Evolutionary conservation across 2,797 vertebrate genomes (phyloP).

Genomic region (Rhadinocentrus ornatus): DNA sequence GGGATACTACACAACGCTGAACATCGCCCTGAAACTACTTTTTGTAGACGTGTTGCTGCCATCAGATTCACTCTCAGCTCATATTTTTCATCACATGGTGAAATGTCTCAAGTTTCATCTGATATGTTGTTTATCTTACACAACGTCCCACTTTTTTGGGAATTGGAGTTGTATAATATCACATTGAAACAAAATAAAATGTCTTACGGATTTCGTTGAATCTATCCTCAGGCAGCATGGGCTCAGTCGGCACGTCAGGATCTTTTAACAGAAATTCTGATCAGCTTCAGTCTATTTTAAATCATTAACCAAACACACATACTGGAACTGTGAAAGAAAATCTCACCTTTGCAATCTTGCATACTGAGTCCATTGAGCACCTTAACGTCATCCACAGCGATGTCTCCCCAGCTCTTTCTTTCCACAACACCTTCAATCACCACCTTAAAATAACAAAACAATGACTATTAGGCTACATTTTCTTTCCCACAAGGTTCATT

Average conservation of each 20-base stretch:
- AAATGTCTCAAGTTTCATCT: too few relatives aligned
- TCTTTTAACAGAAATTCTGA: constrained; percentile 67
- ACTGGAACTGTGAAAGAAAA: background rate
- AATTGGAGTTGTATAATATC: too few relatives aligned
- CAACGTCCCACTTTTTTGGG: too few relatives aligned
- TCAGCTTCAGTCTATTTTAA: constrained; percentile 20
- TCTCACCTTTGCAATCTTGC: constrained; percentile 91
- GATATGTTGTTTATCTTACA: too few relatives aligned
- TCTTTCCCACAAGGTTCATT: background rate
- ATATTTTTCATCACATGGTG: too few relatives aligned
- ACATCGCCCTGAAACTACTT: too few relatives aligned
- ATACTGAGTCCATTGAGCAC: constrained; percentile 88
- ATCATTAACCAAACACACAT: background rate
- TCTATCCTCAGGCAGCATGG: constrained; percentile 77
- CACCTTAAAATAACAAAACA: constrained; percentile 83
- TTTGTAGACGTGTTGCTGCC: too few relatives aligned
- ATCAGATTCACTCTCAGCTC: too few relatives aligned
- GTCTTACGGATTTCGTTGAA: constrained; percentile 81
- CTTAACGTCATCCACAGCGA: constrained; percentile 96
- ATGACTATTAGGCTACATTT: too few relatives aligned
- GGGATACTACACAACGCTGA: too few relatives aligned
- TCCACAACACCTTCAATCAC: constrained; percentile 95
- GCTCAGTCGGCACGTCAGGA: constrained; percentile 82
- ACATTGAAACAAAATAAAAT: background rate
- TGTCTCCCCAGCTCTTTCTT: constrained; percentile 92